Evolutionary conservation across 2,888 invertebrate species (phyloP), one percentile per base, ranked within the genome.

Genomic region (Orthonychiurus folsomi): DNA sequence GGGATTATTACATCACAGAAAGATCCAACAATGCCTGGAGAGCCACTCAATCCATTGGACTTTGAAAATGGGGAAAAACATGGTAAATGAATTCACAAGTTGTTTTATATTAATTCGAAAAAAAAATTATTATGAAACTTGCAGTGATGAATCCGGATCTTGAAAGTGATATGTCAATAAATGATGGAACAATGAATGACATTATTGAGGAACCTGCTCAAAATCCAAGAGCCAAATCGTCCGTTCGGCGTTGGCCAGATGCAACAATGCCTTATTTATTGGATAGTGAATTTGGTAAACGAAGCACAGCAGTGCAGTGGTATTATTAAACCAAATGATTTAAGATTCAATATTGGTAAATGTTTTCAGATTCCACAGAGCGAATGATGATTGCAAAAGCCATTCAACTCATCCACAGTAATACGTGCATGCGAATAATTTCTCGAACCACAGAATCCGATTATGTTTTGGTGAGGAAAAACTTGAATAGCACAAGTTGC

Each of bases 351-450:
- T 26, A 9, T 25, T 3, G 24, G 26, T 26, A 15, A 5, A 18
- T 24, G n/a, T 21, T 56, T 15, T 5, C 26, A 27, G 37, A 18
- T 25, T 9, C 9, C 3, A 5, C 2, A 2, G 57, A 57, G 5
- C 26, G 57, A 20, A 23, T 23, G 3, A 57, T 57, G 37, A 57
- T 57, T 12, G 57, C 57, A 3, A 57, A 28, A 12, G 27, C 57
- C 20, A 47, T 57, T n/a, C n/a, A 21, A 3, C 3, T 20, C 3
- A 24, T 57, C 9, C 57, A 57, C 9, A n/a, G 37, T n/a, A n/a
- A n/a, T 15, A 80, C 80, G 0, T 81, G 82, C 68, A 71, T 82
- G 12, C 76, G 71, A 64, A 80, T 81, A 69, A 47, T 55, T 15
- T 27, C 60, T 12, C 47, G 56, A 56, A 50, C 56, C 1, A 25